Percentiles rank a stretch among this genome's conserved stretches.
These are phyloP conservation scores for Tylochromis polylepis DNA, from an alignment of 2,113 vertebrate genomes.

Conservation along the genomic window DNA sequence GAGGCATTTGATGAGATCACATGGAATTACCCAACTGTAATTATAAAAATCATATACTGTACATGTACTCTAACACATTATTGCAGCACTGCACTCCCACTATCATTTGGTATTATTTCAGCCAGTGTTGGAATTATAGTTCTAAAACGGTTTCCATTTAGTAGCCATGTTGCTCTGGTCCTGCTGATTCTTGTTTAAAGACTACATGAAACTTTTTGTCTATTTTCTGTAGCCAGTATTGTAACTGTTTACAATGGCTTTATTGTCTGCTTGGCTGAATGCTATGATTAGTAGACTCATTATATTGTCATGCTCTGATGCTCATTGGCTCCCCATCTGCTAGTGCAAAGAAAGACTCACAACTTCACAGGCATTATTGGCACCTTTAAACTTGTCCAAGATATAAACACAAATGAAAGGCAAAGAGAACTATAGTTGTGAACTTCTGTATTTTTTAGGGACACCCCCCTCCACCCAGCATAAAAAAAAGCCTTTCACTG, in stretches of 20 bases:
- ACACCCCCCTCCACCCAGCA: background rate
- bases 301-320: slow-evolving; percentile 64
- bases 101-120: background rate
- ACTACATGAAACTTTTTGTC: background rate
- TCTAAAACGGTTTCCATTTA: background rate
- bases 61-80: background rate
- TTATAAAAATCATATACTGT: background rate
- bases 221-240: background rate
- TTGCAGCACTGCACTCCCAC: background rate
- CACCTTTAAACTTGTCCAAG: background rate
- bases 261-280: slow-evolving; percentile 32
- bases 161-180: background rate
- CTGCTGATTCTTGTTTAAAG: background rate
- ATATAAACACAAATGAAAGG: background rate
- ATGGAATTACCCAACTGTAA: background rate
- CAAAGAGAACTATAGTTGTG: background rate
- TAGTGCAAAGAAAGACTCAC: slow-evolving; percentile 7
- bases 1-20: background rate
- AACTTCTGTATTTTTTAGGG: background rate
- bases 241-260: slow-evolving; percentile 28
- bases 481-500: background rate
- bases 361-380: slow-evolving; percentile 17
- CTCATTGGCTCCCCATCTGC: slow-evolving; percentile 56
- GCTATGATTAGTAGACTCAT: slow-evolving; percentile 67
- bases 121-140: background rate